Evolutionary conservation across 2,113 vertebrate species (phyloP).

Genomic region (Tenrec ecaudatus): DNA sequence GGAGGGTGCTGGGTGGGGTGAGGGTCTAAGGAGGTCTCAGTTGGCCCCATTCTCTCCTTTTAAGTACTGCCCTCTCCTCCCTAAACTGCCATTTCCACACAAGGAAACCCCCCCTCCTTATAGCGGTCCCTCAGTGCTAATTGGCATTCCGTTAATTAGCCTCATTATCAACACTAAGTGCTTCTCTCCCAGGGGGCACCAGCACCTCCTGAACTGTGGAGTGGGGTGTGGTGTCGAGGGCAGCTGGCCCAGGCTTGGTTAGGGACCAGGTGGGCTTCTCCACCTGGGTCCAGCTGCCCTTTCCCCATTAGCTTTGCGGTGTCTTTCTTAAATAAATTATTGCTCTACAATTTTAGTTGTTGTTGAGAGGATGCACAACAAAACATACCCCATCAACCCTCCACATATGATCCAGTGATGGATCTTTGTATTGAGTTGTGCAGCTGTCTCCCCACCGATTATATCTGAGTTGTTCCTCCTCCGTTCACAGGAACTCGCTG

Average conservation of each 20-base stretch:
- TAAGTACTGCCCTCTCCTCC: neutral
- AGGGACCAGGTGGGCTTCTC: neutral
- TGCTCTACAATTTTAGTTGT: neutral
- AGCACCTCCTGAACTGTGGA: constrained; percentile 60
- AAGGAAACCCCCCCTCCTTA: neutral
- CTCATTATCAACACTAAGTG: constrained; percentile 67
- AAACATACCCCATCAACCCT: neutral
- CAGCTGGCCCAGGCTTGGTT: neutral
- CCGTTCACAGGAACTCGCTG: neutral
- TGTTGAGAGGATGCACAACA: neutral
- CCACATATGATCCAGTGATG: neutral
- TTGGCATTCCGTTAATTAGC: constrained; percentile 75
- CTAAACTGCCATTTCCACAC: neutral
- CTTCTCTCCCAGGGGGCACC: constrained; percentile 45
- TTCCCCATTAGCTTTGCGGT: neutral
- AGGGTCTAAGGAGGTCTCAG: neutral
- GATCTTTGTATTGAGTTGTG: neutral
- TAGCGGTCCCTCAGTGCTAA: constrained; percentile 58
- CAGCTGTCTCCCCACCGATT: neutral
- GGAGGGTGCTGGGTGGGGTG: neutral
- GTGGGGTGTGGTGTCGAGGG: neutral
- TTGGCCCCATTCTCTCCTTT: neutral
- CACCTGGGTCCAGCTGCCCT: neutral
- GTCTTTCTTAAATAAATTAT: no score
- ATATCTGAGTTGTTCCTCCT: neutral